Evolutionary conservation across 2,888 invertebrate genomes (phyloP), one percentile per base, ranked within the genome.

Genomic region (Cheilosia vulpina): DNA sequence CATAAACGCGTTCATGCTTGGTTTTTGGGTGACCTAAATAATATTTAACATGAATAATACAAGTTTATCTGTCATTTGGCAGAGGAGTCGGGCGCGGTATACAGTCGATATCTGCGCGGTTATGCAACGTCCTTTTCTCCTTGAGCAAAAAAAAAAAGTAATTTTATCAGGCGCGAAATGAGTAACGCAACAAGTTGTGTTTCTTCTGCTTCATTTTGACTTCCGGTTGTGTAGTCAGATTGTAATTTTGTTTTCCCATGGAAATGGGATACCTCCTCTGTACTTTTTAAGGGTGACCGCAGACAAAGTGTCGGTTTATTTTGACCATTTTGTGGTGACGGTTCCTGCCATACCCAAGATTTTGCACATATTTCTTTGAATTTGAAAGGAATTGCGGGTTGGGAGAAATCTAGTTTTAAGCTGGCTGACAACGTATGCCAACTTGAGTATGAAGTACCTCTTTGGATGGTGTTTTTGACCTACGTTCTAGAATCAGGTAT

Each of bases 71-170:
- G 88, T 88, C 13, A 53, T 72, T 31, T 68, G 66, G 52, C 53
- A 68, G 66, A 43, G 17, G 66, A 55, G 50, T 66, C 15, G 27
- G 27, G 4, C 4, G 27, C 27, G 4, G 27, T 6, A 31, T 7
- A 90, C 3, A 9, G 31, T 91, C n/a, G 17, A 45, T 50, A 21
- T 52, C 52, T 52, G 15, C 4, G 5, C 27, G 13, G 24, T 52
- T 52, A 52, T 52, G 24, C 5, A 52, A 52, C 15, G 5, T 52
- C 52, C 52, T 52, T 19, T 11, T 47, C 19, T 47, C 19, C 17
- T 19, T 47, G 17, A 6, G n/a, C n/a, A 1, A 45, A 45, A 19
- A 11, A 6, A 9, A 11, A 45, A 17, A 47, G 38, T 45, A 11
- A 19, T 11, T 19, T 17, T 19, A 47, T 47, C 47, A 47, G 19